Conservation (phyloP, 2,888 invertebrate species). For the Hirtodrosophila alboralis region DNA sequence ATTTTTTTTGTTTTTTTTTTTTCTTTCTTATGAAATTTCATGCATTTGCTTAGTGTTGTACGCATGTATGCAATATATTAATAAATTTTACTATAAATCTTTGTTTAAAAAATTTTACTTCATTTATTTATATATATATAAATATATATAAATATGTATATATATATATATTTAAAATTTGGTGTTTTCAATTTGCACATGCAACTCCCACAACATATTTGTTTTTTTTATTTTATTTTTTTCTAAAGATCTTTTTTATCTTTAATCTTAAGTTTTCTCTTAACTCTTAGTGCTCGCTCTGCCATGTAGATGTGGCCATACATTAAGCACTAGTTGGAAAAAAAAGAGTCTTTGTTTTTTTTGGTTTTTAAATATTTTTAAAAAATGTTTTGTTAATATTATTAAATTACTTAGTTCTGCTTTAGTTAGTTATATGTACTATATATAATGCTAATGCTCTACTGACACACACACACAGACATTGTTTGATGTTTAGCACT, state of each 20-base stretch:
- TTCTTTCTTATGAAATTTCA: conserved; percentile 24
- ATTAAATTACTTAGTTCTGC: conserved; percentile 18
- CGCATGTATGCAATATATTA: conserved; percentile 47
- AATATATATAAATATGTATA: conserved; percentile 35
- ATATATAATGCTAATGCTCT: conserved; percentile 48
- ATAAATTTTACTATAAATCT: conserved; percentile 77
- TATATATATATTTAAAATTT: conserved; percentile 65
- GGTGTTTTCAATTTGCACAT: conserved; percentile 68
- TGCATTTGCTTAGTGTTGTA: conserved; percentile 31
- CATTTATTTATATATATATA: conserved; percentile 35
- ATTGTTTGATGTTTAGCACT: conserved; percentile 61
- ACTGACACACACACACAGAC: conserved; percentile 66
- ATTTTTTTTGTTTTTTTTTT: conserved; percentile 40
- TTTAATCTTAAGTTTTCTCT: conserved; percentile 34
- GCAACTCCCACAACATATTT: conserved; percentile 46
- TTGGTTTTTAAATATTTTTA: not conserved
- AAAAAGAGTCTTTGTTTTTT: conserved; percentile 45
- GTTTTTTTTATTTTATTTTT: conserved; percentile 21
- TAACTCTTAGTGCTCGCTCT: conserved; percentile 33
- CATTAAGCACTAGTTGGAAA: conserved; percentile 41
- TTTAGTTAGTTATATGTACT: conserved; percentile 17
- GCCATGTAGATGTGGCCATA: conserved; percentile 73
- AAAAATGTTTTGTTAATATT: not conserved
- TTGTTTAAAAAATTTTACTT: conserved; percentile 70
- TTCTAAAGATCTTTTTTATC: conserved; percentile 25